Conservation (phyloP, 2,113 vertebrate species). For the Spea multiplicata region DNA sequence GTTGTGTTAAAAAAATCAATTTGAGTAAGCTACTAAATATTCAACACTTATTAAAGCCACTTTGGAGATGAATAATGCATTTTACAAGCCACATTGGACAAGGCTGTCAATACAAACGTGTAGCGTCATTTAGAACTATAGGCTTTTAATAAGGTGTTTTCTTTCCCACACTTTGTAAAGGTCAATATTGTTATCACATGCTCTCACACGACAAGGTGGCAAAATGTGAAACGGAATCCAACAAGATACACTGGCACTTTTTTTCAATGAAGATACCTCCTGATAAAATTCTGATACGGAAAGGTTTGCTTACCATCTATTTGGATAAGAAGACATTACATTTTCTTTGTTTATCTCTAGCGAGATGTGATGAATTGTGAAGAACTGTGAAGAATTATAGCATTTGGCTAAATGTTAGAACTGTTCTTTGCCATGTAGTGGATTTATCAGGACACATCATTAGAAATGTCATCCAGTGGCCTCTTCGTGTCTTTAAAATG, state of each 20-base stretch:
- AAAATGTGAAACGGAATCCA: constrained; percentile 36
- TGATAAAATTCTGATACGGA: not conserved
- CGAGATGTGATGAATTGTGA: not conserved
- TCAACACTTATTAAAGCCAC: constrained; percentile 12
- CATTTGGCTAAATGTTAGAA: too few relatives aligned
- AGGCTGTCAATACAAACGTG: constrained; percentile 49
- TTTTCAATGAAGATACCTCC: not conserved
- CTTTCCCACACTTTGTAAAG: constrained; percentile 55
- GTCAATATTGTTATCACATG: constrained; percentile 54
- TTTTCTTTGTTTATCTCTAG: not conserved
- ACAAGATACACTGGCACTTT: constrained; percentile 44
- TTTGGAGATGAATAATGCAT: constrained; percentile 60
- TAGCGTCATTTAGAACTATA: constrained; percentile 57
- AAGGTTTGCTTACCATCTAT: not conserved
- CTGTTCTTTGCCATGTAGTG: too few relatives aligned
- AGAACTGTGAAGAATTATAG: too few relatives aligned
- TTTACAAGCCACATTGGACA: constrained; percentile 55
- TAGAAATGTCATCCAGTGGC: too few relatives aligned
- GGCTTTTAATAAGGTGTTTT: constrained; percentile 52
- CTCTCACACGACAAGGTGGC: constrained; percentile 49
- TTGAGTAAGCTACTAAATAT: constrained; percentile 47
- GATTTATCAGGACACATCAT: too few relatives aligned
- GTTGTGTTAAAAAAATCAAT: not conserved
- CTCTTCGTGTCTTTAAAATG: too few relatives aligned
- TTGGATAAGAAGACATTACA: not conserved